Conservation (phyloP, 92 coral and sea anemone genomes). For the Epizoanthus ramosus region DNA sequence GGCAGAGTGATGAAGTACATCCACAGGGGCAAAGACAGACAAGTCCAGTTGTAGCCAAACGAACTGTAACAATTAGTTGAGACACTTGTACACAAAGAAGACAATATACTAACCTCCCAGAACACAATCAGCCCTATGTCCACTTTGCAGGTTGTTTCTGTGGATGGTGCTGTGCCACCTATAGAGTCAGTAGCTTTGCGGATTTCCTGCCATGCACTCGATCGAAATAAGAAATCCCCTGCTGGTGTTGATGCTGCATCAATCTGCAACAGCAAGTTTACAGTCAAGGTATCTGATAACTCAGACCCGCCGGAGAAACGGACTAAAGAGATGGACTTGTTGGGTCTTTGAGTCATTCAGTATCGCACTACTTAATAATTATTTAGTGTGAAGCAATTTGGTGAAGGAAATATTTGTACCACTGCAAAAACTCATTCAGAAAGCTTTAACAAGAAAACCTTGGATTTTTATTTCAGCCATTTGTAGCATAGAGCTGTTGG, state of each 20-base stretch:
- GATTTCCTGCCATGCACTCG: conserved; percentile 88
- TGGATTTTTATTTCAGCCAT: neutral
- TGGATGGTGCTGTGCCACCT: conserved; percentile 30
- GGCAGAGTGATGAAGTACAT: too few relatives aligned
- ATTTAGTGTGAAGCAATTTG: too few relatives aligned
- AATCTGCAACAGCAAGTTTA: conserved; percentile 50
- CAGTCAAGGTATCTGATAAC: too few relatives aligned
- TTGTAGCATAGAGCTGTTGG: neutral
- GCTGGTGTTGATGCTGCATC: conserved; percentile 82
- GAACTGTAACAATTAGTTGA: too few relatives aligned
- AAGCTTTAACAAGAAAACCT: neutral
- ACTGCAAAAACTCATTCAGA: neutral
- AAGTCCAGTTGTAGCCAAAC: neutral
- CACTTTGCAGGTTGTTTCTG: conserved; percentile 60
- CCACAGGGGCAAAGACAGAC: too few relatives aligned
- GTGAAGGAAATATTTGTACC: too few relatives aligned
- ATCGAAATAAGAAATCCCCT: conserved; percentile 91
- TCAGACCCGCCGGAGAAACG: too few relatives aligned
- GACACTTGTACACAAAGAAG: neutral
- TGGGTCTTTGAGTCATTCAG: neutral
- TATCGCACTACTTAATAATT: too few relatives aligned
- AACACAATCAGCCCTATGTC: conserved; percentile 89
- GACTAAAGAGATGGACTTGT: too few relatives aligned
- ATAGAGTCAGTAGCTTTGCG: conserved; percentile 38
- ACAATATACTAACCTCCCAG: conserved; percentile 78